Percentiles rank a stretch among this genome's conserved stretches.
These are phyloP conservation scores for Lypha dubia DNA, from an alignment of 2,888 invertebrate genomes.

Conservation along the genomic window DNA sequence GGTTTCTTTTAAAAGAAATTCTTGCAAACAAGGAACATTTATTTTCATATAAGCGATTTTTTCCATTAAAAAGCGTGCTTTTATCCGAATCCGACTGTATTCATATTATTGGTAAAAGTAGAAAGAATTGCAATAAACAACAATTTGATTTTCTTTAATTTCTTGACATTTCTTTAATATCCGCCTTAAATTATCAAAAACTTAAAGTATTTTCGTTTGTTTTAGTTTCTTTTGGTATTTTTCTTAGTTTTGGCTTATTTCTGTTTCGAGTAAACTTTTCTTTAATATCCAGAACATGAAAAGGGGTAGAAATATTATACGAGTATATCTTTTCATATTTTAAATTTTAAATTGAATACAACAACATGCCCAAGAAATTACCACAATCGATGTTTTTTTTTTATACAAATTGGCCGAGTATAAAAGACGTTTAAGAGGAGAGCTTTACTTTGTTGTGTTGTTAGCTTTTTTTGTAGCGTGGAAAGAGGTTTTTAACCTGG, in stretches of 20 bases:
- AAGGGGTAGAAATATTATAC: neutral
- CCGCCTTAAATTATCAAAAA: neutral
- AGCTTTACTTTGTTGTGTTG: conserved; percentile 13
- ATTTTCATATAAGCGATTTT: too few species aligned
- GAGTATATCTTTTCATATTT: neutral
- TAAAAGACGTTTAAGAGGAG: conserved; percentile 18
- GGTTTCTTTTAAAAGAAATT: too few species aligned
- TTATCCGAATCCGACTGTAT: too few species aligned
- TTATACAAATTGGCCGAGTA: conserved; percentile 2
- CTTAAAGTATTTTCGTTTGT: neutral
- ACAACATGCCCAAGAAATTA: conserved; percentile 26
- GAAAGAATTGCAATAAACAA: neutral
- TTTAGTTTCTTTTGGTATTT: neutral
- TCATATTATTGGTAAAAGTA: neutral
- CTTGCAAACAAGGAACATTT: too few species aligned
- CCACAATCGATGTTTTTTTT: neutral
- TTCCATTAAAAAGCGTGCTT: too few species aligned
- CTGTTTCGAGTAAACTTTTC: too few species aligned
- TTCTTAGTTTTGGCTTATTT: neutral
- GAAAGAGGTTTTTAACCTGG: conserved; percentile 70
- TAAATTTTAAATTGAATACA: conserved; percentile 54
- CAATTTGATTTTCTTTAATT: neutral
- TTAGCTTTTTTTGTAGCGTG: neutral
- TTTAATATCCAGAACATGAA: neutral
- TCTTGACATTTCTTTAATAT: neutral